Evolutionary conservation across 2,888 invertebrate genomes (phyloP).

Genomic region (Epirrhoe tristata): DNA sequence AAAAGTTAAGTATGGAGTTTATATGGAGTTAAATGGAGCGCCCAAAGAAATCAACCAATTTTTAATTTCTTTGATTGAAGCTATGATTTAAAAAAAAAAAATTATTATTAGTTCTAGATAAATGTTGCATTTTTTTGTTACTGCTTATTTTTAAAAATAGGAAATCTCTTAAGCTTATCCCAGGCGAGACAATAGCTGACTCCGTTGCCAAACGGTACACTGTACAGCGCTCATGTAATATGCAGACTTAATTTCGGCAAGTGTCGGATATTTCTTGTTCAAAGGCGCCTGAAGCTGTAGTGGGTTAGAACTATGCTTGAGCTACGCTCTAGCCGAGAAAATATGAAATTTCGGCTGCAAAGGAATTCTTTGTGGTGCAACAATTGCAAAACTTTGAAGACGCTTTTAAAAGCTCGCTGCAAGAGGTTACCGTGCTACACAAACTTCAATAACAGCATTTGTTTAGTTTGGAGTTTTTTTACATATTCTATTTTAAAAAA

Average conservation of each 20-base stretch:
- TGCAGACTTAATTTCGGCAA: conserved; percentile 13
- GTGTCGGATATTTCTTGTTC: conserved; percentile 4
- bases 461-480: not conserved
- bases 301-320: conserved; percentile 1
- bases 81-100: too few relatives aligned
- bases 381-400: not conserved
- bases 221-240: conserved; percentile 13
- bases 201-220: not conserved
- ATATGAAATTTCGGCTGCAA: conserved; percentile 9
- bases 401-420: not conserved
- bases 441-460: not conserved
- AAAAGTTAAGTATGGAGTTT: too few relatives aligned
- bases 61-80: too few relatives aligned
- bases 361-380: not conserved
- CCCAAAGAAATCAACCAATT: too few relatives aligned
- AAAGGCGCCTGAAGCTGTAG: conserved; percentile 9
- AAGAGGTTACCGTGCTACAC: not conserved
- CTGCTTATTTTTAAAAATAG: too few relatives aligned
- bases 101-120: too few relatives aligned
- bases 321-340: not conserved
- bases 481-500: too few relatives aligned
- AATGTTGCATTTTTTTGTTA: too few relatives aligned
- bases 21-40: too few relatives aligned
- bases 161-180: too few relatives aligned
- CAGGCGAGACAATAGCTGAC: too few relatives aligned